A percentile compares a stretch with the other conserved stretches of the same genome.
These are phyloP conservation scores for Drosophila subpulchrella DNA, from an alignment of 1,140 invertebrate species.

Conservation along the genomic window DNA sequence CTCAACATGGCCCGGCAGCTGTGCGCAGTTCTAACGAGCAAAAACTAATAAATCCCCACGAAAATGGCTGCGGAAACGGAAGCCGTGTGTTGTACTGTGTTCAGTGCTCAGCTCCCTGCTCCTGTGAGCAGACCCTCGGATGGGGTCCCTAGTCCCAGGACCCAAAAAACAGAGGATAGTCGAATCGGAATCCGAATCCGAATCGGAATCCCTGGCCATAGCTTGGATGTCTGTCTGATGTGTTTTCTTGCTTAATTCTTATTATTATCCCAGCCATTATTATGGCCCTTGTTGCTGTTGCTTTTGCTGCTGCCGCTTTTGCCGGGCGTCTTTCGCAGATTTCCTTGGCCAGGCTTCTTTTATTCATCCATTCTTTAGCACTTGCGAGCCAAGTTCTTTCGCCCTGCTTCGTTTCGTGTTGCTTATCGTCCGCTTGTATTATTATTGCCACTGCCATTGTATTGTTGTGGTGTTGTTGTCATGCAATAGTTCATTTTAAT, in stretches of 20 bases:
- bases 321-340: conserved; percentile 67
- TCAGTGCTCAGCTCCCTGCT: conserved; percentile 17
- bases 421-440: conserved; percentile 80
- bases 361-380: conserved; percentile 65
- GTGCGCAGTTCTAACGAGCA: conserved; percentile 81
- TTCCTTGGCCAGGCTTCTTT: conserved; percentile 56
- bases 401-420: conserved; percentile 69
- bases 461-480: conserved; percentile 66
- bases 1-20: conserved; percentile 59
- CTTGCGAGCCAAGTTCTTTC: conserved; percentile 45
- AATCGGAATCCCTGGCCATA: conserved; percentile 24
- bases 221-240: conserved; percentile 64
- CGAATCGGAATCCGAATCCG: conserved; percentile 25
- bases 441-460: conserved; percentile 80
- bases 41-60: conserved; percentile 83
- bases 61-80: conserved; percentile 82
- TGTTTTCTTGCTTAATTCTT: conserved; percentile 83
- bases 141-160: neutral
- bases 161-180: conserved; percentile 25
- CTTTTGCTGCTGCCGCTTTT: conserved; percentile 19
- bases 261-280: conserved; percentile 82
- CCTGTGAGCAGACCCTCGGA: conserved; percentile 23
- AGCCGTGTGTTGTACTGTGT: conserved; percentile 68
- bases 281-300: conserved; percentile 60
- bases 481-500: conserved; percentile 83